Evolutionary conservation across 2,888 invertebrate species (phyloP).

Genomic region (Dilophus febrilis): DNA sequence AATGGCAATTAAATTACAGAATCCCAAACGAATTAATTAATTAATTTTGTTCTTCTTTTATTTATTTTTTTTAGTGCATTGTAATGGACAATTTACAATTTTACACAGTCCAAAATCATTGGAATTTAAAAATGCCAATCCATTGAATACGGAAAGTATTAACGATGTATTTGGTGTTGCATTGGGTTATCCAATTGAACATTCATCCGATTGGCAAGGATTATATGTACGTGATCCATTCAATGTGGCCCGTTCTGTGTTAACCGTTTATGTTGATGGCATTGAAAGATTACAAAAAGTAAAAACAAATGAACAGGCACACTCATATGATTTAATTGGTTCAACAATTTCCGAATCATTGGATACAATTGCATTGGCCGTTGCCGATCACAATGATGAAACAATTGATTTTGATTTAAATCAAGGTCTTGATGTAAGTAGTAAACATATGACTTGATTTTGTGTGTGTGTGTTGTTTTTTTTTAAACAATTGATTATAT

Average conservation of each 20-base stretch:
- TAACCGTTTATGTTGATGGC: slow-evolving; percentile 54
- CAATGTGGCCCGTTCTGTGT: slow-evolving; percentile 50
- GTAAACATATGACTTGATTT: slow-evolving; percentile 9
- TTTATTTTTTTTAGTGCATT: slow-evolving; percentile 15
- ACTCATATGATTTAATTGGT: slow-evolving; percentile 20
- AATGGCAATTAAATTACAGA: no score
- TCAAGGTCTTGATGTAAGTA: slow-evolving; percentile 44
- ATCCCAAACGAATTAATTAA: no score
- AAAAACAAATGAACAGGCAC: slow-evolving; percentile 9
- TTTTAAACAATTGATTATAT: neutral
- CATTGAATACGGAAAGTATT: slow-evolving; percentile 39
- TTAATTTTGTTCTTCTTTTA: no score
- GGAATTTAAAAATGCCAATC: slow-evolving; percentile 46
- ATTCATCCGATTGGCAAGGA: slow-evolving; percentile 52
- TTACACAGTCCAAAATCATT: slow-evolving; percentile 51
- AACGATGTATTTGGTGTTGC: slow-evolving; percentile 55
- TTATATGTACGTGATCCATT: slow-evolving; percentile 53
- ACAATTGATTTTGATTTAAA: slow-evolving; percentile 46
- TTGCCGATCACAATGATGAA: slow-evolving; percentile 40
- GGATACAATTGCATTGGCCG: slow-evolving; percentile 40
- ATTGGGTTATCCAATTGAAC: slow-evolving; percentile 54
- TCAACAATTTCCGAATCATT: slow-evolving; percentile 18
- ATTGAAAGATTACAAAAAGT: slow-evolving; percentile 21
- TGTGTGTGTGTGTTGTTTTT: no score
- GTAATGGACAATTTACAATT: slow-evolving; percentile 41